A percentile compares a stretch with the other conserved stretches of the same genome.
Evolutionary conservation across 2,797 vertebrate genomes (phyloP).

Genomic region (Xerus rutilus): DNA sequence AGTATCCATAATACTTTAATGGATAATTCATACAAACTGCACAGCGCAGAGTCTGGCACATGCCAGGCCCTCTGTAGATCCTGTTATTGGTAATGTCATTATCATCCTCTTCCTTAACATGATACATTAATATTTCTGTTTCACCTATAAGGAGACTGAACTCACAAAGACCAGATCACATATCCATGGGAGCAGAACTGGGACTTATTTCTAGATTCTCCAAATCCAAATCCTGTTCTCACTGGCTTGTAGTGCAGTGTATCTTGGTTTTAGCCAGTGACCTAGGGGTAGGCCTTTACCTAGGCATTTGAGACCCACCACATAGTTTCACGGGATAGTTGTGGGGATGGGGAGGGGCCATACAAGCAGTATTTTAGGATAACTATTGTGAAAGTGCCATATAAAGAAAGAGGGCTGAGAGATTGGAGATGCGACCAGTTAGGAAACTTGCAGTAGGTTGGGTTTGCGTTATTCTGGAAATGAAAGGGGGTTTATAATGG

Average conservation of each 20-base stretch:
- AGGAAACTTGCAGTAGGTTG: not conserved
- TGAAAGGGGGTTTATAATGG: not conserved
- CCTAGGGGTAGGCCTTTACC: not conserved
- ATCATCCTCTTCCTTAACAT: not conserved
- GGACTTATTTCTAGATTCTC: not conserved
- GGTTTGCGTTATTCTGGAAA: not conserved
- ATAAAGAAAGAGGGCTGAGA: not conserved
- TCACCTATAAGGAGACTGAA: not conserved
- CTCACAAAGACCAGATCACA: not conserved
- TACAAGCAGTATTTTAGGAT: not conserved
- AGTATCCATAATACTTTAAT: conserved; percentile 29
- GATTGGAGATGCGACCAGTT: not conserved
- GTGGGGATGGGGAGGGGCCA: not conserved
- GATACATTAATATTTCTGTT: not conserved
- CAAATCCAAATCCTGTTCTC: not conserved
- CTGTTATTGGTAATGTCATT: not conserved
- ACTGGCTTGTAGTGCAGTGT: not conserved
- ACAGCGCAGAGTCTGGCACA: not conserved
- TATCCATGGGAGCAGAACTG: not conserved
- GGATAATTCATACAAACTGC: conserved; percentile 5
- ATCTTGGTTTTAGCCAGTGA: not conserved
- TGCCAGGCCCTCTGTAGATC: not conserved
- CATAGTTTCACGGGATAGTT: not conserved
- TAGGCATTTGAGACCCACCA: not conserved
- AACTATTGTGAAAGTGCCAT: not conserved